Evolutionary conservation across 2,888 invertebrate species (phyloP).

Genomic region (Gari tellinella): DNA sequence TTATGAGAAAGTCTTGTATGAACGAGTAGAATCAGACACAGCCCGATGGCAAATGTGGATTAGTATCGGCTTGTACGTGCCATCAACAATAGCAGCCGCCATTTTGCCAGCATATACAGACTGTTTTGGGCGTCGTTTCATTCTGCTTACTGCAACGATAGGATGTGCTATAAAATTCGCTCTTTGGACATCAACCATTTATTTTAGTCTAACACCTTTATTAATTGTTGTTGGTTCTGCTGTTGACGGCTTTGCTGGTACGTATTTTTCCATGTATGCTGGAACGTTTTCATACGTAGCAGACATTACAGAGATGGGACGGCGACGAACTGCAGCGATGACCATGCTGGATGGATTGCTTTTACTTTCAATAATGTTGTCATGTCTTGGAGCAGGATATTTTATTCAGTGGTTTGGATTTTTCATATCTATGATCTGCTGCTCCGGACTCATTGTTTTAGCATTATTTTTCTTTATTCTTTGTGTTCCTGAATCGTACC

Average conservation of each 20-base stretch:
- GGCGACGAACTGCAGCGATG: slow-evolving; percentile 31
- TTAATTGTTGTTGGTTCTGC: slow-evolving; percentile 44
- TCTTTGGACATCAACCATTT: slow-evolving; percentile 30
- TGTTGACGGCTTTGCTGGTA: slow-evolving; percentile 51
- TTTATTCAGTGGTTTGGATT: slow-evolving; percentile 34
- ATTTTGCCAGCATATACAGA: slow-evolving; percentile 57
- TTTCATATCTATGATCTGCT: slow-evolving; percentile 17
- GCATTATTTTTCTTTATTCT: slow-evolving; percentile 3
- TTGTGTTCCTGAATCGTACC: slow-evolving; percentile 32
- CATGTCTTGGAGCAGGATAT: slow-evolving; percentile 35
- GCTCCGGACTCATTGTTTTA: slow-evolving; percentile 1
- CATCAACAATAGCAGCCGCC: slow-evolving; percentile 16
- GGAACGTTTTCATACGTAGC: slow-evolving; percentile 46
- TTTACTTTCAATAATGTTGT: slow-evolving; percentile 24
- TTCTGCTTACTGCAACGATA: slow-evolving; percentile 43
- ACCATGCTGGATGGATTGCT: slow-evolving; percentile 30
- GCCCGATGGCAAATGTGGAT: slow-evolving; percentile 42
- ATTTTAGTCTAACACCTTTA: slow-evolving; percentile 50
- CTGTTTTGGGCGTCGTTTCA: slow-evolving; percentile 52
- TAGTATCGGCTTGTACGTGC: slow-evolving; percentile 30
- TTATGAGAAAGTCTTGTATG: slow-evolving; percentile 16
- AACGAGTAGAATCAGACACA: slow-evolving; percentile 30
- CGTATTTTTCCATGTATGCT: slow-evolving; percentile 13
- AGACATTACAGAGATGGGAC: slow-evolving; percentile 46
- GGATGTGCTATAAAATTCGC: slow-evolving; percentile 37